A percentile compares a stretch with the other conserved stretches of the same genome.
phyloP scores from a whole-genome alignment of 2,113 vertebrate species.

The Siphamia tubifer region DNA sequence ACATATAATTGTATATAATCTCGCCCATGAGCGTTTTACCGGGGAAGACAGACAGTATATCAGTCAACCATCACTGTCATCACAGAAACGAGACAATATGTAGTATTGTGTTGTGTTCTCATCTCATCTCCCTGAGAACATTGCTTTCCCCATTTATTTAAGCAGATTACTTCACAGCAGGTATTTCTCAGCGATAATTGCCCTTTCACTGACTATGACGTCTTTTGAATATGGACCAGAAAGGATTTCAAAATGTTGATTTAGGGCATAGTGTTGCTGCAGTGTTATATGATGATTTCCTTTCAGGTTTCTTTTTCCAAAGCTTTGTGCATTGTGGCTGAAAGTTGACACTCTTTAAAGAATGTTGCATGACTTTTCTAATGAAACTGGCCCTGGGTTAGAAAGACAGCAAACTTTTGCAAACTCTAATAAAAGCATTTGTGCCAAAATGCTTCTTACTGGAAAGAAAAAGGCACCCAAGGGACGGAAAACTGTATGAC shows the following conservation, averaged over 20 bases:
- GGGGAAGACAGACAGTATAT: not conserved
- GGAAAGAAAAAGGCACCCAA: slow-evolving; percentile 10
- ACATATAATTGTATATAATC: slow-evolving; percentile 33
- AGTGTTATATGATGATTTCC: slow-evolving; percentile 29
- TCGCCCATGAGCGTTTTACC: not conserved
- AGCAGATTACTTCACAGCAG: slow-evolving; percentile 19
- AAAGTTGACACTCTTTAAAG: slow-evolving; percentile 42
- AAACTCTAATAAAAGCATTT: slow-evolving; percentile 1
- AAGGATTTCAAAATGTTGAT: slow-evolving; percentile 25
- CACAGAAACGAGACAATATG: not conserved
- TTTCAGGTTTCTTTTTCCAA: slow-evolving; percentile 2
- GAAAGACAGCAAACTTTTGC: not conserved
- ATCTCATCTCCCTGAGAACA: slow-evolving; percentile 4
- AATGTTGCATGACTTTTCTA: slow-evolving; percentile 34
- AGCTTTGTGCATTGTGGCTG: slow-evolving; percentile 21
- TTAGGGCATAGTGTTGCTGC: not conserved
- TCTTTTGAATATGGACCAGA: slow-evolving; percentile 4
- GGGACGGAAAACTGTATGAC: not conserved
- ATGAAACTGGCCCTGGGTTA: slow-evolving; percentile 3
- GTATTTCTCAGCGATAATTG: slow-evolving; percentile 20
- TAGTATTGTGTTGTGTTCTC: not conserved
- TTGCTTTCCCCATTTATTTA: slow-evolving; percentile 11
- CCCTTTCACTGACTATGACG: not conserved
- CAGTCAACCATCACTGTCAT: slow-evolving; percentile 15
- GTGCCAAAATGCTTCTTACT: slow-evolving; percentile 3